Conservation (phyloP, 2,797 vertebrate species). For the Halcyon badia region DNA sequence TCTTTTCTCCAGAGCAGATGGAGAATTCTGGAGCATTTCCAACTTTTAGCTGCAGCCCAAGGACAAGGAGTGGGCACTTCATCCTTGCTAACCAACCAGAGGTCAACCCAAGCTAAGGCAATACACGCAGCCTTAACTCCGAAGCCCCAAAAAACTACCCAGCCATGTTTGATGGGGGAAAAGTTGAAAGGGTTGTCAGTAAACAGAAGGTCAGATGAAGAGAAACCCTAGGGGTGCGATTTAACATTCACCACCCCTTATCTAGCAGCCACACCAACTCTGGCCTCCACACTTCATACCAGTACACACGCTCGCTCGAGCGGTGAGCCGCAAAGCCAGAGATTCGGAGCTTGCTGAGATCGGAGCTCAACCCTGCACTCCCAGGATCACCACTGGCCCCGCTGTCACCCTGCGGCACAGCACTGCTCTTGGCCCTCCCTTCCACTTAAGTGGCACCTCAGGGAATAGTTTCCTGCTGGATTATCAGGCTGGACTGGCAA, state of each 20-base stretch:
- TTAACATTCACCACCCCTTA: background rate
- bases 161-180: background rate
- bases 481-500: constrained; percentile 56
- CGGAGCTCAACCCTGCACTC: fast-evolving
- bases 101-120: background rate
- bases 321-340: background rate
- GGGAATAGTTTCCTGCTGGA: constrained; percentile 49
- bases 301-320: fast-evolving
- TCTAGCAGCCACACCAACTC: background rate
- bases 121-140: background rate
- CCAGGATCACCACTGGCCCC: fast-evolving
- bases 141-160: background rate
- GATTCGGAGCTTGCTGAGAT: background rate
- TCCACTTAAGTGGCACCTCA: background rate
- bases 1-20: background rate
- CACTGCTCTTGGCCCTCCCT: background rate
- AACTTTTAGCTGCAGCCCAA: background rate
- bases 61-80: background rate
- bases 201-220: background rate
- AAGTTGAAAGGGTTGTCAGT: background rate
- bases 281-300: fast-evolving
- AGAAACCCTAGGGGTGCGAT: background rate
- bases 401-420: fast-evolving
- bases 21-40: background rate
- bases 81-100: background rate